phyloP scores from a whole-genome alignment of 2,888 invertebrate species.

The Rhingia campestris region DNA sequence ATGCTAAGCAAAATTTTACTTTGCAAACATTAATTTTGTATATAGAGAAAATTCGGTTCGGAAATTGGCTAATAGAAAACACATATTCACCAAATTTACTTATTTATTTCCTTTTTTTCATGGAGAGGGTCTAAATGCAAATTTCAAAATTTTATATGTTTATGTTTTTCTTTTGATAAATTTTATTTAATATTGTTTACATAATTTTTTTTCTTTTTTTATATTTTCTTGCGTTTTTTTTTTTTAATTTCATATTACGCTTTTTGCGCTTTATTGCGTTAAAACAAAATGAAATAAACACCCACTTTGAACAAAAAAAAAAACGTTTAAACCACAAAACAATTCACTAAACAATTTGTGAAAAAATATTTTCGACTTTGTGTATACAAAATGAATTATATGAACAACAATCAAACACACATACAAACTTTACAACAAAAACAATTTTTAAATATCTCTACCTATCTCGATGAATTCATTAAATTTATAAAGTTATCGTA shows the following conservation, averaged over 20 bases:
- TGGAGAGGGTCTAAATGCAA: not conserved
- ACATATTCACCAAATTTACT: not conserved
- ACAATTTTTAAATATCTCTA: slow-evolving; percentile 68
- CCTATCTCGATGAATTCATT: slow-evolving; percentile 59
- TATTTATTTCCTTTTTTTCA: not conserved
- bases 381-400: slow-evolving; percentile 34
- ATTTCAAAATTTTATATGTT: slow-evolving; percentile 1
- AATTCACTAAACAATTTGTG: slow-evolving; percentile 39
- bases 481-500: slow-evolving; percentile 76
- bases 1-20: slow-evolving; percentile 26
- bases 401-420: slow-evolving; percentile 44
- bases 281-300: slow-evolving; percentile 47
- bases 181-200: slow-evolving; percentile 10
- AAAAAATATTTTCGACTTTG: slow-evolving; percentile 39
- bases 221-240: slow-evolving; percentile 33
- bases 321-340: slow-evolving; percentile 16
- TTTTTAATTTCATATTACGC: not conserved
- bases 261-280: slow-evolving; percentile 64
- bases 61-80: slow-evolving; percentile 52
- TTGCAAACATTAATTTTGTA: slow-evolving; percentile 29
- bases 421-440: slow-evolving; percentile 63
- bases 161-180: slow-evolving; percentile 26
- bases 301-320: slow-evolving; percentile 35
- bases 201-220: slow-evolving; percentile 32
- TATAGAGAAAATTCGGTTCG: slow-evolving; percentile 25